phyloP scores from a whole-genome alignment of 1,140 invertebrate species.

The Orius insidiosus region DNA sequence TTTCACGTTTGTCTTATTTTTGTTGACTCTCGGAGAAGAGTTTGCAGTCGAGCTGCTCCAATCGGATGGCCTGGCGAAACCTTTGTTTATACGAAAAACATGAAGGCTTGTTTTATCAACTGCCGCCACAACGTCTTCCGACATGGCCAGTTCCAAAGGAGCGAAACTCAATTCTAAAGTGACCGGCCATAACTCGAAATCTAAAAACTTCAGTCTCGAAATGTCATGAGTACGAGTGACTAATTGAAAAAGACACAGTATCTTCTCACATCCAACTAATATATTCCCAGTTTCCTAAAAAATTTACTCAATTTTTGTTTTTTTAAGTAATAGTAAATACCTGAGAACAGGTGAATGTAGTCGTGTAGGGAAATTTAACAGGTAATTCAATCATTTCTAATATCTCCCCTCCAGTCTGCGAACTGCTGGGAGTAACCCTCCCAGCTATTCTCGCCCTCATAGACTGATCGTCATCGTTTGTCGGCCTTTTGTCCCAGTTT shows the following conservation, averaged over 20 bases:
- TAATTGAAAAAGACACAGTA: slow-evolving; percentile 37
- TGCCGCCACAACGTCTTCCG: slow-evolving; percentile 39
- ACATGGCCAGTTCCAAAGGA: slow-evolving; percentile 31
- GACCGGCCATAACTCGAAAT: slow-evolving; percentile 38
- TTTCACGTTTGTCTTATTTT: not conserved
- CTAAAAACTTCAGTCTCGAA: slow-evolving; percentile 41
- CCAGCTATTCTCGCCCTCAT: slow-evolving; percentile 53
- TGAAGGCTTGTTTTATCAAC: slow-evolving; percentile 28
- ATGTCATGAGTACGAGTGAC: slow-evolving; percentile 40
- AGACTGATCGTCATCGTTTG: slow-evolving; percentile 31
- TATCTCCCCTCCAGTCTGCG: slow-evolving; percentile 18
- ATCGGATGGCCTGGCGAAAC: slow-evolving; percentile 15
- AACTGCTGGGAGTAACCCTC: slow-evolving; percentile 38
- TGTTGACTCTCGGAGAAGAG: not conserved
- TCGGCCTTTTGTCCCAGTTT: slow-evolving; percentile 34
- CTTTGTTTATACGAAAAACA: slow-evolving; percentile 26
- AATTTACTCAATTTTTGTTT: slow-evolving; percentile 12
- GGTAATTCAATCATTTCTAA: slow-evolving; percentile 53
- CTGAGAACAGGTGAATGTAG: slow-evolving; percentile 41
- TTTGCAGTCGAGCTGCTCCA: slow-evolving; percentile 8
- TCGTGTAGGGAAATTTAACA: slow-evolving; percentile 30
- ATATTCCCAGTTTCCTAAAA: slow-evolving; percentile 38
- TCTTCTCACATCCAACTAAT: slow-evolving; percentile 33
- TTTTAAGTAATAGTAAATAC: slow-evolving; percentile 18
- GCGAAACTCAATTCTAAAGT: slow-evolving; percentile 32